Base-by-base conservation (phyloP, 1,140 invertebrate genomes). In the Aphidius ervi region DNA sequence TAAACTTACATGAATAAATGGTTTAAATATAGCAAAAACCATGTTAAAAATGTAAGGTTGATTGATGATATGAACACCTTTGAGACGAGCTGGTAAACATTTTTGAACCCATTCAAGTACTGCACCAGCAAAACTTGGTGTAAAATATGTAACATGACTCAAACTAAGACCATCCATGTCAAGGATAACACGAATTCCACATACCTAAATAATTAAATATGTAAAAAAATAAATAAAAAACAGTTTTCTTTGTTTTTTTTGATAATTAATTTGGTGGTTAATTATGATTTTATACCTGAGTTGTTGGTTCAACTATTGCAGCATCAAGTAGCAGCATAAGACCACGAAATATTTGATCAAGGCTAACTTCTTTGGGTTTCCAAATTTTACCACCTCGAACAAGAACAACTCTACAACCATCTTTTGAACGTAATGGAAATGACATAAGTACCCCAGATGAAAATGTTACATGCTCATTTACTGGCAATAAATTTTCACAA, bases 41-140 rank as follows among this genome's bases (percentile, higher is more conserved):
- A 89, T 86, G 69, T 90, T 90, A 68, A 93, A 87, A 37, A 92
- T 80, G 66, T 83, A 86, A 1, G 90, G 88, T 71, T 92, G 90
- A 76, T 93, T 91, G 9, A 93, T 80, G 57, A 92, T 82, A 69
- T 93, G 90, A 47, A 89, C 83, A 2, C 82, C 83, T 70, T 88
- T 89, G 4, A 92, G 69, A 10, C 90, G 83, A 42, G 82, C 67
- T 0, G 90, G 88, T 41, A 86, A 76, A 63, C 85, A 84, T 62
- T 86, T 88, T 74, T 87, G 90, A 61, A 88, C 81, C 81, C 85
- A 89, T 52, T 84, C 87, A 42, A 85, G 69, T 46, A 83, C 74
- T 70, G 81, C 82, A 71, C 81, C 86, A 48, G 85, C 90, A 77
- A 83, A 87, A 65, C 68, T 83, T 0, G 90, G 89, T 3, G 87